phyloP scores from a whole-genome alignment of 2,888 invertebrate species.

The Melanostoma scalare region DNA sequence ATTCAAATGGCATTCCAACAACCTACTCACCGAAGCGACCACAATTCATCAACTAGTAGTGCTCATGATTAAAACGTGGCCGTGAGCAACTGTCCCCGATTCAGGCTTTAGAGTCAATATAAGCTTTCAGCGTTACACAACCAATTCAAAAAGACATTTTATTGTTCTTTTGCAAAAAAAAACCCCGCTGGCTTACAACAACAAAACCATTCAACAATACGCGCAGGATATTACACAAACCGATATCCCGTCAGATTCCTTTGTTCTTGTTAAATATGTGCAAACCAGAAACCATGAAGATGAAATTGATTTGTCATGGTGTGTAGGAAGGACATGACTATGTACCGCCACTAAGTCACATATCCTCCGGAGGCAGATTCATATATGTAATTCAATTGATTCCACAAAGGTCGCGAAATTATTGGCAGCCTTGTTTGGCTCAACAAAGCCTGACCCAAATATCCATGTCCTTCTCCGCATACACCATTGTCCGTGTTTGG shows the following conservation, averaged over 20 bases:
- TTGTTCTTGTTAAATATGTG: neutral
- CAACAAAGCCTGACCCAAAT: slow-evolving; percentile 6
- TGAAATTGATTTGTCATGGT: slow-evolving; percentile 1
- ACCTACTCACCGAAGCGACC: slow-evolving; percentile 12
- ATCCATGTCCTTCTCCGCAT: neutral
- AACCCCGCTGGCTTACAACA: neutral
- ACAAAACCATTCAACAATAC: slow-evolving; percentile 1
- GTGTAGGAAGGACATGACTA: neutral
- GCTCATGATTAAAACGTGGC: slow-evolving; percentile 52
- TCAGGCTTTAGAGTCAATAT: slow-evolving; percentile 21
- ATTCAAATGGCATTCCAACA: neutral
- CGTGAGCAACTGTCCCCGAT: slow-evolving; percentile 44
- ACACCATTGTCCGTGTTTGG: neutral
- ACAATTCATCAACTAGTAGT: slow-evolving; percentile 16
- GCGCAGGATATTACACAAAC: neutral
- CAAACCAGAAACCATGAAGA: slow-evolving; percentile 8
- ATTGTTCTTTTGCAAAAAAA: slow-evolving; percentile 8
- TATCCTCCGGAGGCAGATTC: neutral
- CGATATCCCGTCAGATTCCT: neutral
- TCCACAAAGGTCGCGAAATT: neutral
- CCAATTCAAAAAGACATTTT: slow-evolving; percentile 12
- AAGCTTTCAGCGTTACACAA: slow-evolving; percentile 7
- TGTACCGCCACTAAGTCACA: neutral
- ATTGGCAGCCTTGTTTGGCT: neutral
- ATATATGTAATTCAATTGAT: slow-evolving; percentile 4